Evolutionary conservation across 2,113 vertebrate species (phyloP).

Genomic region (Lontra canadensis): DNA sequence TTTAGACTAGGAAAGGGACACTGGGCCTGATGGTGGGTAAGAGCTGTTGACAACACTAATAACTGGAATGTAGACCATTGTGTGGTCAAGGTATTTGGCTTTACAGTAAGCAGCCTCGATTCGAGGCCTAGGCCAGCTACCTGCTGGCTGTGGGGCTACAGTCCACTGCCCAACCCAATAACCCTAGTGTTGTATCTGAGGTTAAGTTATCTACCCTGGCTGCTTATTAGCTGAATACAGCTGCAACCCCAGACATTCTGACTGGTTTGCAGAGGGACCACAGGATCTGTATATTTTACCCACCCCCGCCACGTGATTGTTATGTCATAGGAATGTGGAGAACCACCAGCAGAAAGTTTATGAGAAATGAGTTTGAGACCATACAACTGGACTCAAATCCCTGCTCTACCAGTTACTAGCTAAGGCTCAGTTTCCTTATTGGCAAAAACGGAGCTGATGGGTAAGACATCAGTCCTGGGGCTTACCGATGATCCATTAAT

Average conservation of each 20-base stretch:
- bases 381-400: not conserved
- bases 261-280: not conserved
- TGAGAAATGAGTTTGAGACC: not conserved
- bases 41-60: not conserved
- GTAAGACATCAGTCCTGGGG: not conserved
- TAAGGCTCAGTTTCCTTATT: not conserved
- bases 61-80: not conserved
- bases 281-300: not conserved
- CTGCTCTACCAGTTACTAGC: not conserved
- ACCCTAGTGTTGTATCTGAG: not conserved
- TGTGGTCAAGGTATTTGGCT: not conserved
- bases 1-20: not conserved
- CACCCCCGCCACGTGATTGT: not conserved
- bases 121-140: not conserved
- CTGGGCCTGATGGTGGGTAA: not conserved
- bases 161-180: not conserved
- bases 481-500: not conserved
- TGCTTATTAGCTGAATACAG: not conserved
- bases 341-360: not conserved
- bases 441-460: not conserved
- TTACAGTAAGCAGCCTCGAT: not conserved
- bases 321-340: not conserved
- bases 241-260: not conserved
- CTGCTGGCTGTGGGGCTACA: not conserved
- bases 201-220: not conserved